Base-by-base conservation (phyloP, 2,888 invertebrate species). In the Drosophila atripex region DNA sequence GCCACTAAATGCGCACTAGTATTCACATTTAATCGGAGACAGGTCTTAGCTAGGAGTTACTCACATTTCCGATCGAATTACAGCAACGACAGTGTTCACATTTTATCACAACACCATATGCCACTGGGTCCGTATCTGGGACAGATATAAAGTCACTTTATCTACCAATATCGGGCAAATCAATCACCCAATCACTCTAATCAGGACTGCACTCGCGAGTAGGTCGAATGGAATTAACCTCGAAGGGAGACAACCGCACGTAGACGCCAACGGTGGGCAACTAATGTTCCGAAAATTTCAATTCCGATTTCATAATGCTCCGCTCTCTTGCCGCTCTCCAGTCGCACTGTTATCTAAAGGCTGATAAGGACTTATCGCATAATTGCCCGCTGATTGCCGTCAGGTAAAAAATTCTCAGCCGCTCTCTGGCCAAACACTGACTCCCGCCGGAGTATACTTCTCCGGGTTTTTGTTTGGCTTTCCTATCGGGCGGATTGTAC, bases 331-430 rank as follows among this genome's bases (percentile, higher is more conserved):
- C 23, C 49, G 50, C 38, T 43, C 32, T 14, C 28, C 41, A 12
- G 21, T 21, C 11, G 21, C 38, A 7, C 16, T 16, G 69, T 88
- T 83, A 88, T 83, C 82, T 79, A 16, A 4, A n/a, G 39, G 12
- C 55, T 83, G 82, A 83, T 83, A 83, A 83, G 86, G 46, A 18
- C 88, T 86, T 82, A 82, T 82, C 82, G 80, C 50, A 58, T 88
- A 82, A 82, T 82, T 82, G 88, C 59, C 50, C 57, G 68, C 82
- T 77, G 82, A 83, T 88, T 86, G 86, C 52, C 47, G 80, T 35
- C 86, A 80, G 86, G 80, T 82, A 82, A 74, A 71, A 51, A 45
- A 28, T 54, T 35, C 47, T 28, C 49, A 21, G 38, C 45, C 8
- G n/a, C 43, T 47, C 68, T 77, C 64, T 64, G 45, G 21, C 28